Percentiles rank a stretch among this genome's conserved stretches.
phyloP scores from a whole-genome alignment of 2,113 vertebrate genomes.

The Suricata suricatta region DNA sequence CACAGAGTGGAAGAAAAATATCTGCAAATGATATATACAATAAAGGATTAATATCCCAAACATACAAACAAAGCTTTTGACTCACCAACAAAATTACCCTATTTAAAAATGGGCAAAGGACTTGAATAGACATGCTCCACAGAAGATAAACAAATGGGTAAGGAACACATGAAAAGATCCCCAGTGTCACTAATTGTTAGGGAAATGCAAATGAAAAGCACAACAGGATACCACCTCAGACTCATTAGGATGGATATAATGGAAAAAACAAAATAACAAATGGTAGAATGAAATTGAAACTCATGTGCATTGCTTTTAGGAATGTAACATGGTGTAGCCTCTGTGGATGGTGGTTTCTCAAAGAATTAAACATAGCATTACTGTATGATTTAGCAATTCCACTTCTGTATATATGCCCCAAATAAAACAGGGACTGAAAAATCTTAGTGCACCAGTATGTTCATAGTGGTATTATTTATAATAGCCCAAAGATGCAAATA shows the following conservation, averaged over 20 bases:
- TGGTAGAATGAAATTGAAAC: neutral
- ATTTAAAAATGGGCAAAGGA: neutral
- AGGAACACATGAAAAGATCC: neutral
- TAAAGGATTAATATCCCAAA: neutral
- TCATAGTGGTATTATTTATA: neutral
- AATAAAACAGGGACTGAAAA: neutral
- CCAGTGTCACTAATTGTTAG: neutral
- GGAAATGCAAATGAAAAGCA: neutral
- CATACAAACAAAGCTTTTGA: neutral
- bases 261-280: neutral
- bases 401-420: neutral
- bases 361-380: neutral
- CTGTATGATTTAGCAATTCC: neutral
- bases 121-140: neutral
- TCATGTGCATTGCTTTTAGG: neutral
- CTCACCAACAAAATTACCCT: neutral
- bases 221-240: neutral
- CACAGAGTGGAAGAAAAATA: neutral
- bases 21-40: neutral
- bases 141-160: neutral
- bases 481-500: neutral
- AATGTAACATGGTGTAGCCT: neutral
- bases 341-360: neutral
- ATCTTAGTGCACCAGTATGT: neutral
- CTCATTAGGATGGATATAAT: neutral